Percentiles rank a stretch among this genome's conserved stretches.
Conservation (phyloP, 2,113 vertebrate genomes). For the Amphiprion ocellaris region DNA sequence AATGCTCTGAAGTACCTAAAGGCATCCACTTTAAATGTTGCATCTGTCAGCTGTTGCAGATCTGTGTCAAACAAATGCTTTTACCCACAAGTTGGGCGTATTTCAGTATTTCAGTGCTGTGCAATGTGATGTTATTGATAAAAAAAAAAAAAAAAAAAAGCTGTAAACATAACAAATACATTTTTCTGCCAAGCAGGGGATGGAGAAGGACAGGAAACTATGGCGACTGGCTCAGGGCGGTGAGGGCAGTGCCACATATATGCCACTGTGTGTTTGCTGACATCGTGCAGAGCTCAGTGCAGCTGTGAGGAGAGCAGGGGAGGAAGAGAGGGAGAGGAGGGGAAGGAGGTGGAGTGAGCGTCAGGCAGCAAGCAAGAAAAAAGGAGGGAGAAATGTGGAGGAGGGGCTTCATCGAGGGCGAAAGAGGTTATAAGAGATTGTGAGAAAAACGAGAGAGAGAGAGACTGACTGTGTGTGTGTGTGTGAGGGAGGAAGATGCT, state of each 20-base stretch:
- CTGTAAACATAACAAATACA: constrained; percentile 38
- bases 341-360: constrained; percentile 5
- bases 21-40: too few relatives aligned
- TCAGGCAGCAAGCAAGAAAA: constrained; percentile 16
- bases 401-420: constrained; percentile 60
- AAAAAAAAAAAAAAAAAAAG: constrained; percentile 5
- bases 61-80: constrained; percentile 10
- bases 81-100: constrained; percentile 16
- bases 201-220: constrained; percentile 35
- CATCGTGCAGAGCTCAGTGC: constrained; percentile 63
- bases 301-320: constrained; percentile 45
- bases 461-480: neutral
- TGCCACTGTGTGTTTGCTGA: constrained; percentile 54
- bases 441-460: constrained; percentile 55
- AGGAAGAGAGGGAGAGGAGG: constrained; percentile 1
- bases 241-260: constrained; percentile 33
- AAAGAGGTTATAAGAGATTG: constrained; percentile 60
- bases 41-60: neutral
- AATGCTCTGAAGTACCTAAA: too few relatives aligned
- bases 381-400: constrained; percentile 49
- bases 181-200: constrained; percentile 40
- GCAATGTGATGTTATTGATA: constrained; percentile 44
- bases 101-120: constrained; percentile 23
- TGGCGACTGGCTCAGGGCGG: constrained; percentile 31
- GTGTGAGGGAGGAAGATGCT: constrained; percentile 72